A percentile compares a stretch with the other conserved stretches of the same genome.
phyloP scores from a whole-genome alignment of 2,888 invertebrate species.

The Furcula furcula region DNA sequence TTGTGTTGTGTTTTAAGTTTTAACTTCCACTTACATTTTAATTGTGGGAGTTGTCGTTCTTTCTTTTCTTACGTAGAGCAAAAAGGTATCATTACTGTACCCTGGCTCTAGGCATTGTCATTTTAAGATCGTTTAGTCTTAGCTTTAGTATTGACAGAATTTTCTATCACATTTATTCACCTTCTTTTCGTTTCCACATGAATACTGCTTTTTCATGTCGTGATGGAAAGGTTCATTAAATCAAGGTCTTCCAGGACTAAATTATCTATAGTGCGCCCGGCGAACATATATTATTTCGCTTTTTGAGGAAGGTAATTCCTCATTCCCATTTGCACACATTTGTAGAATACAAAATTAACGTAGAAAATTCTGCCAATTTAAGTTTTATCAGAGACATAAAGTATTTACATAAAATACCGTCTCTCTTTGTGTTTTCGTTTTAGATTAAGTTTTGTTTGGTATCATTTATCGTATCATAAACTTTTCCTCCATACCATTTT shows the following conservation, averaged over 20 bases:
- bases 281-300: too few relatives aligned
- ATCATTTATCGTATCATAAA: not conserved
- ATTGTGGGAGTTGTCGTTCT: slow-evolving; percentile 29
- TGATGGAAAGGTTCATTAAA: too few relatives aligned
- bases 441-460: slow-evolving; percentile 26
- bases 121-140: slow-evolving; percentile 37
- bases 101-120: slow-evolving; percentile 43
- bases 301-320: too few relatives aligned
- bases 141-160: slow-evolving; percentile 30
- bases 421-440: slow-evolving; percentile 49
- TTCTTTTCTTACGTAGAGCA: slow-evolving; percentile 35
- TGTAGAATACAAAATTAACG: too few relatives aligned
- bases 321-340: too few relatives aligned
- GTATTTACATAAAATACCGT: slow-evolving; percentile 67
- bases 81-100: slow-evolving; percentile 67
- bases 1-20: slow-evolving; percentile 46
- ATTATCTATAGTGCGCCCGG: too few relatives aligned
- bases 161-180: too few relatives aligned
- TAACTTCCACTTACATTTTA: slow-evolving; percentile 21
- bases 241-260: too few relatives aligned
- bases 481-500: slow-evolving; percentile 2
- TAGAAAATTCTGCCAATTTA: slow-evolving; percentile 40
- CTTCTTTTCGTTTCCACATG: too few relatives aligned
- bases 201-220: too few relatives aligned
- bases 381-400: slow-evolving; percentile 46